Base-by-base conservation (phyloP, 2,113 vertebrate species). In the Haplotaxodon microlepis region DNA sequence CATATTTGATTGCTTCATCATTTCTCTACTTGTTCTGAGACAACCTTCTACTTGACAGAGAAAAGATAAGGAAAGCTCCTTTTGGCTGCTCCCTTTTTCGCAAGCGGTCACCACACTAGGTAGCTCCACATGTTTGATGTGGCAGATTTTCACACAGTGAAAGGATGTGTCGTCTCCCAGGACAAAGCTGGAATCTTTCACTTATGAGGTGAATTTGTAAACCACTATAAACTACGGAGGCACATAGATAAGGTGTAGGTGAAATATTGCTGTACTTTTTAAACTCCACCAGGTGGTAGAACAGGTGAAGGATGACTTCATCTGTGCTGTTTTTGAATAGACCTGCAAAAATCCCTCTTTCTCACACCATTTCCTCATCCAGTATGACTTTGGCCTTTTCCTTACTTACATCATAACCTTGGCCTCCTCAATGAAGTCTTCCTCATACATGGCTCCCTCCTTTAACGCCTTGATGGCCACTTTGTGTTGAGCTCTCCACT, bases 341-440 rank as follows among this genome's bases (percentile, higher is more conserved):
- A 17, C 50, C 1, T 56, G 34, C 51, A 14, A 5, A 3, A 36
- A 76, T 47, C 16, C 14, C 71, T 47, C 4, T 50, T 47, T 76
- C 24, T 53, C 66, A 5, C n/a, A 27, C 9, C 7, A n/a, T 11
- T 51, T 78, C 17, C 17, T 50, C 27, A 51, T 31, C 5, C 45
- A n/a, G 45, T 34, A 34, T 51, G 7, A 78, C 17, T 50, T 51
- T 31, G 24, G 17, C 17, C 17, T 78, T 31, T 50, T 51, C n/a
- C 13, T 29, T 8, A 94, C 97, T 97, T 89, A 99, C 98, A 98
- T 99, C 98, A 99, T 99, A 47, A 99, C 97, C 94, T 98, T 98
- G 53, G 98, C 98, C 95, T 99, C 98, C 85, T 99, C 98, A 69
- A 99, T 97, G 87, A 99, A 99, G 91, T 99, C 98, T 89, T 99